Evolutionary conservation across 2,888 invertebrate species (phyloP), one percentile per base, ranked within the genome.

Genomic region (Noctua janthina): DNA sequence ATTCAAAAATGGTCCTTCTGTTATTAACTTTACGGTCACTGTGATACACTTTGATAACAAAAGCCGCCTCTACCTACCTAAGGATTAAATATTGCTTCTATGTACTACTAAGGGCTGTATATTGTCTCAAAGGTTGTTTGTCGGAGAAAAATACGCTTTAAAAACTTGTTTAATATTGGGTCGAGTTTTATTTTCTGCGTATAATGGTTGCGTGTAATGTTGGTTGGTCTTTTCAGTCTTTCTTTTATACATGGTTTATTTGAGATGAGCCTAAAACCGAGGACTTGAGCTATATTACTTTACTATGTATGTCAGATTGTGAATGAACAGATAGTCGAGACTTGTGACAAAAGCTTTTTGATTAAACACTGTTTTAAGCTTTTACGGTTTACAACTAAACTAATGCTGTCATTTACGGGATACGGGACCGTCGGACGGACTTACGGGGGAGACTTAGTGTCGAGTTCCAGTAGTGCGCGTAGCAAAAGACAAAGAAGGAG

Each of bases 71-170:
- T 68, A 46, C 29, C 51, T 67, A 64, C 23, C 59, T 76, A 73
- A 76, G 46, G 51, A 66, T 59, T 73, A 73, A 87, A 83, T 87
- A 87, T 83, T 73, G 77, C 73, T 64, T 66, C 64, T 66, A 83
- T 70, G 43, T 62, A 23, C 35, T 39, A 35, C 29, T 49, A 23
- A 64, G 56, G 56, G 49, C 54, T 56, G 64, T 74, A 74, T 59
- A 81, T 15, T 66, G 39, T 79, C 62, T 81, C 29, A 67, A 29
- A 82, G 71, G 54, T 13, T 73, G 20, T 73, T 69, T 69, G n/a
- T 35, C 23, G 3, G 35, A 73, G 49, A 81, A 82, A 85, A 86
- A 85, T 73, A 81, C 13, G 43, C 49, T 51, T 77, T 59, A n/a
- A 67, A 75, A 80, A 84, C 49, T 83, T 56, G 11, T 79, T 49